Base-by-base conservation (phyloP, 2,888 invertebrate genomes). In the Chirona hameri region DNA sequence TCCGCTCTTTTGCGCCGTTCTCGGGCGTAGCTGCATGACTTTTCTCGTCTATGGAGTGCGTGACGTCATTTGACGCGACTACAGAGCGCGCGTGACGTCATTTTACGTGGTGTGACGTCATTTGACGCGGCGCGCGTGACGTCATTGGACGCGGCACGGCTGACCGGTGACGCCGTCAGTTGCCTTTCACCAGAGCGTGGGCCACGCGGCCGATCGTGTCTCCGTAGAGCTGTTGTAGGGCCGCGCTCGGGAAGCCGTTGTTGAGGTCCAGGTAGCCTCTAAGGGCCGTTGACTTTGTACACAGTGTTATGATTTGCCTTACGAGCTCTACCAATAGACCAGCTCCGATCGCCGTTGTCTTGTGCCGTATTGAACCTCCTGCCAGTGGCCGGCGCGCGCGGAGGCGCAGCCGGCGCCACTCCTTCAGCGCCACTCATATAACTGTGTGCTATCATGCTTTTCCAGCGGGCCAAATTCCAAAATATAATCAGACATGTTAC, bases 301-400 rank as follows among this genome's bases (percentile, higher is more conserved):
- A 69, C 69, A 69, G 69, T 69, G 69, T 69, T 69, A 69, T 69
- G 69, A 69, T 27, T 69, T 69, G 69, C 69, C 27, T 69, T 27
- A 69, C 12, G 69, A 27, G 69, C 69, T 69, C 12, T 69, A 29
- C 27, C 69, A 27, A 27, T 69, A 69, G 69, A 10, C 24, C 29
- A 69, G 24, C n/a, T 69, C 69, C 29, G 69, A 15, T 69, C 24
- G 29, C 69, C 69, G 69, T 69, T 69, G 69, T 69, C 69, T 69
- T 27, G 69, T 69, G 69, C 69, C 69, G 69, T 69, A 29, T 29
- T 29, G 69, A 69, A n/a, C 69, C 12, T 3, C 10, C 4, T 29
- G 27, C 29, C 14, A 29, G n/a, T 15, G 69, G 69, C 12, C 69
- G 12, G 69, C 10, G 69, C 9, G 12, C 21, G 60, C 24, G 60